Conservation (phyloP, 2,113 vertebrate species). For the Neolamprologus falcicula region DNA sequence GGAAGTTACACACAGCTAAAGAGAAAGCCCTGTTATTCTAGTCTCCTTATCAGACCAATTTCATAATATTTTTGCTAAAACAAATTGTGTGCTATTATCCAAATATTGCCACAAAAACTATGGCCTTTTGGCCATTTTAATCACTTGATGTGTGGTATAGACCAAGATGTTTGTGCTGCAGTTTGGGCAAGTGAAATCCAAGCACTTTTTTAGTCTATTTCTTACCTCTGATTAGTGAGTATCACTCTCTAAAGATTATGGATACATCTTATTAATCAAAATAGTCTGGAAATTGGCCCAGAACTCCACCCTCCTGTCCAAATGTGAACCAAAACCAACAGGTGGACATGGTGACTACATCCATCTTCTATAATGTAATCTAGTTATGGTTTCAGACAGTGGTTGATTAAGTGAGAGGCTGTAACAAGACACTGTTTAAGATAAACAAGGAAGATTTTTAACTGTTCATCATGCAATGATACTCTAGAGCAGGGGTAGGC, state of each 20-base stretch:
- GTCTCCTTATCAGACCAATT: not conserved
- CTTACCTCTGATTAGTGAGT: not conserved
- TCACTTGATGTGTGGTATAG: not conserved
- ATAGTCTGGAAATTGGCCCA: not conserved
- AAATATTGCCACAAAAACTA: not conserved
- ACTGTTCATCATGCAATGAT: not conserved
- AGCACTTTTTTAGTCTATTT: not conserved
- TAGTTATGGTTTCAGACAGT: not conserved
- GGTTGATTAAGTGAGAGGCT: not conserved
- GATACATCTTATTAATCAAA: not conserved
- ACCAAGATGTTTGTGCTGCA: not conserved
- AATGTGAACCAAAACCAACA: not conserved
- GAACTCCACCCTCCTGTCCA: not conserved
- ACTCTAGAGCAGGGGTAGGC: not conserved
- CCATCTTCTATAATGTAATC: not conserved
- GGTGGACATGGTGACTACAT: not conserved
- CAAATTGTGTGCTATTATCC: not conserved
- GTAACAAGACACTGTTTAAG: not conserved
- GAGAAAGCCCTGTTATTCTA: not conserved
- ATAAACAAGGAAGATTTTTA: not conserved
- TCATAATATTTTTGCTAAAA: not conserved
- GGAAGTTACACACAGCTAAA: not conserved
- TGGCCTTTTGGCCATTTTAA: not conserved
- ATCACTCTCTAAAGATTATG: not conserved
- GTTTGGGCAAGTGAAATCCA: not conserved